A percentile compares a stretch with the other conserved stretches of the same genome.
These are phyloP conservation scores for Paralichthys olivaceus DNA, from an alignment of 2,113 vertebrate species.

Conservation along the genomic window DNA sequence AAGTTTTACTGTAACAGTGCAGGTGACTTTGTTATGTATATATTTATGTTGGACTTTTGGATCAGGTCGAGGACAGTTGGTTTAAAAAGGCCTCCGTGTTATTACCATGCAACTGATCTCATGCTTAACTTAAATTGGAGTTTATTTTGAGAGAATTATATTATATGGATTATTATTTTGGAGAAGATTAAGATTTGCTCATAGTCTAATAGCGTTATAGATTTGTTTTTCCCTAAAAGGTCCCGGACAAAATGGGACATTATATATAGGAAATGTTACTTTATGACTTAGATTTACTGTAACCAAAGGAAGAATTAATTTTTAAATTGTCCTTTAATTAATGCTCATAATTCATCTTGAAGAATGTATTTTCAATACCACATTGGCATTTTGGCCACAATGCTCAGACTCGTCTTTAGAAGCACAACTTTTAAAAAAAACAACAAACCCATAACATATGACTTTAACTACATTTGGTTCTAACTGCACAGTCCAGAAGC, in stretches of 20 bases:
- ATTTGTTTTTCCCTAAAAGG: conserved; percentile 53
- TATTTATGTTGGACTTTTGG: conserved; percentile 69
- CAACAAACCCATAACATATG: conserved; percentile 48
- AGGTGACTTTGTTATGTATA: conserved; percentile 65
- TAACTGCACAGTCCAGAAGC: conserved; percentile 74
- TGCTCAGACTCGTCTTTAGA: conserved; percentile 38
- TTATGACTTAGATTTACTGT: conserved; percentile 61
- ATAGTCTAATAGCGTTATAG: conserved; percentile 42
- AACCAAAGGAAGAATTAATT: conserved; percentile 70
- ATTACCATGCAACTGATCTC: conserved; percentile 48
- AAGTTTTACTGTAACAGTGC: conserved; percentile 57
- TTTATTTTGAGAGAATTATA: conserved; percentile 68
- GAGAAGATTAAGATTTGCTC: conserved; percentile 54
- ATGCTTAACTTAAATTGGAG: conserved; percentile 60
- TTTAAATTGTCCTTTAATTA: conserved; percentile 45
- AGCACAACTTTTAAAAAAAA: conserved; percentile 71
- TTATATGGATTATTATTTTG: conserved; percentile 62
- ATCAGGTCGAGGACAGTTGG: conserved; percentile 56
- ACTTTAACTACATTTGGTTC: conserved; percentile 53
- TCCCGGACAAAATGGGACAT: conserved; percentile 14
- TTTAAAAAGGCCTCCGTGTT: conserved; percentile 39
- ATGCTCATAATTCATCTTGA: conserved; percentile 41
- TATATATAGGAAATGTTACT: conserved; percentile 59
- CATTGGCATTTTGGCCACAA: conserved; percentile 54
- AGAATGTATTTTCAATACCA: conserved; percentile 71